phyloP scores from a whole-genome alignment of 2,888 invertebrate genomes.

The Nasonovia ribisnigri region DNA sequence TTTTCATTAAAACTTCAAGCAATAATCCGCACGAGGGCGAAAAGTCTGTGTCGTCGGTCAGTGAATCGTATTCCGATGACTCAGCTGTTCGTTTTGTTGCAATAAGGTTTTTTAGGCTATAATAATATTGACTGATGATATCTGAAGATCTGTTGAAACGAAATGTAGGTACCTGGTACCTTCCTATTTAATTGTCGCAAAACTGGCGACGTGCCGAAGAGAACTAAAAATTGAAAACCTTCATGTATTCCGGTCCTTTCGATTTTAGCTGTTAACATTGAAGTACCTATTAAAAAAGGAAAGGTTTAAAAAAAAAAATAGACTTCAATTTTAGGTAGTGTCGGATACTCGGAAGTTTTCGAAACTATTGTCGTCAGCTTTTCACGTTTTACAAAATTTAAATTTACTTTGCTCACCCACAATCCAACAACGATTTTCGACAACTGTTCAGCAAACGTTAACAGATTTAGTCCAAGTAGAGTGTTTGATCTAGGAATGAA shows the following conservation, averaged over 20 bases:
- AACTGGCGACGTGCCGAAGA: no score
- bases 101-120: neutral
- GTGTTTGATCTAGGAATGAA: neutral
- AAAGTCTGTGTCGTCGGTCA: neutral
- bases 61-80: neutral
- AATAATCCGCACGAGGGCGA: neutral
- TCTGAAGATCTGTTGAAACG: neutral
- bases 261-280: no score
- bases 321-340: no score
- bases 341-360: neutral
- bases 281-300: no score
- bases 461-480: neutral
- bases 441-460: neutral
- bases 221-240: no score
- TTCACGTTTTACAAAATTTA: neutral
- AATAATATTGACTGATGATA: neutral
- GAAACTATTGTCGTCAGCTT: neutral
- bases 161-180: no score
- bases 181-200: no score
- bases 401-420: neutral
- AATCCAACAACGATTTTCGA: neutral
- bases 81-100: neutral
- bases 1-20: slow-evolving; percentile 28
- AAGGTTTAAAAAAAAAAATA: no score
- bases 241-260: no score